phyloP scores from a whole-genome alignment of 2,888 invertebrate species.

The Parelbella ahira region DNA sequence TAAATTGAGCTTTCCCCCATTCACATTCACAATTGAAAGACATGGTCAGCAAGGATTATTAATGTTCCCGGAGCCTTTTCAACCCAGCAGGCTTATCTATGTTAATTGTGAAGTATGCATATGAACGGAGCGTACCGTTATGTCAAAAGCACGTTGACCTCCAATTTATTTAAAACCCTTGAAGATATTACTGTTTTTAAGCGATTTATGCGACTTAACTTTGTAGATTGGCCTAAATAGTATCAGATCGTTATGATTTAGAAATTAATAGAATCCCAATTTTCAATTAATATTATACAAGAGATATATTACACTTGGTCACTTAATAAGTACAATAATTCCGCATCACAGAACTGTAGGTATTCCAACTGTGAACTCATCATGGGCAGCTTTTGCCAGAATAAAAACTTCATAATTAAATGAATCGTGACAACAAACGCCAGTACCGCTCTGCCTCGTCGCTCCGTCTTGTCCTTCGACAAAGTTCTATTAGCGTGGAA shows the following conservation, averaged over 20 bases:
- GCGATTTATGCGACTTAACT: too few species aligned
- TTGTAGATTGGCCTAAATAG: too few species aligned
- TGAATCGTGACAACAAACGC: slow-evolving; percentile 22
- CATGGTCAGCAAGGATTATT: slow-evolving; percentile 15
- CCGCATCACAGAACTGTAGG: background rate
- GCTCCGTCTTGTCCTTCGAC: slow-evolving; percentile 38
- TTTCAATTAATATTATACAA: too few species aligned
- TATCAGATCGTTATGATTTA: too few species aligned
- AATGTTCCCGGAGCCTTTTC: slow-evolving; percentile 1
- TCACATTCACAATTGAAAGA: slow-evolving; percentile 10
- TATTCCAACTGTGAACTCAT: slow-evolving; percentile 12
- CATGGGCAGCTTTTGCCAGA: slow-evolving; percentile 17
- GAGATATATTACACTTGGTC: too few species aligned
- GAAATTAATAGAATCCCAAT: too few species aligned
- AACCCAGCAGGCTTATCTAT: too few species aligned
- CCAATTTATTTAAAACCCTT: too few species aligned
- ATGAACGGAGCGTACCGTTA: too few species aligned
- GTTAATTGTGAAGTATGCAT: slow-evolving; percentile 11
- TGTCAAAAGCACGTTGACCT: too few species aligned
- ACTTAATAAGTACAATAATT: slow-evolving; percentile 7
- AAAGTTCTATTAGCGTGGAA: slow-evolving; percentile 47
- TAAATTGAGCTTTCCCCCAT: slow-evolving; percentile 27
- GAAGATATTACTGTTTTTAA: too few species aligned
- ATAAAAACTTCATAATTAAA: slow-evolving; percentile 29
- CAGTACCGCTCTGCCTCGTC: slow-evolving; percentile 18